Percentiles rank a stretch among this genome's conserved stretches.
These are phyloP conservation scores for Chloromyia formosa DNA, from an alignment of 2,888 invertebrate genomes.

Conservation along the genomic window DNA sequence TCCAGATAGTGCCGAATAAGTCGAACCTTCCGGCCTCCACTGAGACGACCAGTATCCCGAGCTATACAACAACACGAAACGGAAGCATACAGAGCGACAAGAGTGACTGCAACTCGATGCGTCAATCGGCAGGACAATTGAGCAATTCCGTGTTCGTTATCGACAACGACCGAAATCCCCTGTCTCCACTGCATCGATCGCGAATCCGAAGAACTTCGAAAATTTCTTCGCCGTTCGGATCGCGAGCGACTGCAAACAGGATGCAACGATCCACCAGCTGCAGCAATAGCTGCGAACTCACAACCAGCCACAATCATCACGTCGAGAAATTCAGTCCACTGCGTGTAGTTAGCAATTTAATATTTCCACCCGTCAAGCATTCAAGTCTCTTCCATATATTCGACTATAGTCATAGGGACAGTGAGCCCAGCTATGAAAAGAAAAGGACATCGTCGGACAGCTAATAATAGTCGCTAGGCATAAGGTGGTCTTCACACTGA, in stretches of 20 bases:
- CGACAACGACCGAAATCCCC: constrained; percentile 55
- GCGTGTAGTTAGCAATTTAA: constrained; percentile 63
- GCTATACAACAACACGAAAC: constrained; percentile 51
- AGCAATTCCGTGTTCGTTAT: constrained; percentile 56
- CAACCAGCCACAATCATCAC: constrained; percentile 46
- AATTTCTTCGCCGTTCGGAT: constrained; percentile 50
- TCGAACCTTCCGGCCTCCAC: constrained; percentile 47
- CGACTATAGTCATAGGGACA: constrained; percentile 31
- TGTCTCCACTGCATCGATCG: constrained; percentile 46
- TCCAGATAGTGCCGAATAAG: constrained; percentile 31
- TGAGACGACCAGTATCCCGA: constrained; percentile 50
- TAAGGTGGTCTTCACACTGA: neutral
- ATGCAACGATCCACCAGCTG: constrained; percentile 52
- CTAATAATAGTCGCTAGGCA: constrained; percentile 17
- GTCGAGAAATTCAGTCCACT: constrained; percentile 63
- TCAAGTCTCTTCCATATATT: constrained; percentile 62
- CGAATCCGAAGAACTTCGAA: constrained; percentile 44
- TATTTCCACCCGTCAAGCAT: constrained; percentile 61
- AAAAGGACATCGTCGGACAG: constrained; percentile 40
- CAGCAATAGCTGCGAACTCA: constrained; percentile 50
- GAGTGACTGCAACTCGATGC: constrained; percentile 15
- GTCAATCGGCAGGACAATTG: constrained; percentile 28
- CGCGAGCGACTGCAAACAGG: constrained; percentile 43
- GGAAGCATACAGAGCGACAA: constrained; percentile 36
- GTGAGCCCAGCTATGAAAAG: constrained; percentile 11